These are phyloP conservation scores for Glossophaga mutica DNA, from an alignment of 2,797 vertebrate species.

Conservation along the genomic window DNA sequence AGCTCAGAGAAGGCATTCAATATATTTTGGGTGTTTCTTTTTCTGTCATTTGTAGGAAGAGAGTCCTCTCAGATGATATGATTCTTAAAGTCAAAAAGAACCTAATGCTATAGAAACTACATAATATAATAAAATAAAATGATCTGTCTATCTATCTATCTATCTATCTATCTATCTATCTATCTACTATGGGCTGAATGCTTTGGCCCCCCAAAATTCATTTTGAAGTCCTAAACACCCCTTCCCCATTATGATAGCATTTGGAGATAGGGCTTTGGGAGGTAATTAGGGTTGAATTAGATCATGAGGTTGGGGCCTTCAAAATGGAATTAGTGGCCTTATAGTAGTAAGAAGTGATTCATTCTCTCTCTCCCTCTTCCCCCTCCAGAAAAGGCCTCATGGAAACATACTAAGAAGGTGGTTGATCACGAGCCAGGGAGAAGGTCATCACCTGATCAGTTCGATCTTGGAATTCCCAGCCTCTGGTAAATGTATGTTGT, in stretches of 20 bases:
- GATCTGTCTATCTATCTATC: background rate
- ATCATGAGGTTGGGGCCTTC: background rate
- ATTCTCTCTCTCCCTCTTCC: background rate
- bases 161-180: background rate
- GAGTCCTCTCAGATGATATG: background rate
- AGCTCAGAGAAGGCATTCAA: background rate
- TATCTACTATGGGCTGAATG: background rate
- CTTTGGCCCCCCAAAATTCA: background rate
- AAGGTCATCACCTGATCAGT: background rate
- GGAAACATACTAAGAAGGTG: background rate
- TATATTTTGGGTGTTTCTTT: background rate
- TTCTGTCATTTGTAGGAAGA: background rate
- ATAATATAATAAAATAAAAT: background rate
- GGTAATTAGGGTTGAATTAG: background rate
- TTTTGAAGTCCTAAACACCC: background rate
- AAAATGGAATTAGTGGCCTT: background rate
- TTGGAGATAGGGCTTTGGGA: background rate
- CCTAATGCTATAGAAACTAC: background rate
- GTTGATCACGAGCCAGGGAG: background rate
- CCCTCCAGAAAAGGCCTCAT: background rate
- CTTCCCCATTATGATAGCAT: too few species aligned
- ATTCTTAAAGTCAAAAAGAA: background rate
- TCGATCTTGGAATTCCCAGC: background rate
- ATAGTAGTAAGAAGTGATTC: background rate
- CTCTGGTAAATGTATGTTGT: background rate